phyloP scores from a whole-genome alignment of 2,113 vertebrate genomes.

The Blennius ocellaris region DNA sequence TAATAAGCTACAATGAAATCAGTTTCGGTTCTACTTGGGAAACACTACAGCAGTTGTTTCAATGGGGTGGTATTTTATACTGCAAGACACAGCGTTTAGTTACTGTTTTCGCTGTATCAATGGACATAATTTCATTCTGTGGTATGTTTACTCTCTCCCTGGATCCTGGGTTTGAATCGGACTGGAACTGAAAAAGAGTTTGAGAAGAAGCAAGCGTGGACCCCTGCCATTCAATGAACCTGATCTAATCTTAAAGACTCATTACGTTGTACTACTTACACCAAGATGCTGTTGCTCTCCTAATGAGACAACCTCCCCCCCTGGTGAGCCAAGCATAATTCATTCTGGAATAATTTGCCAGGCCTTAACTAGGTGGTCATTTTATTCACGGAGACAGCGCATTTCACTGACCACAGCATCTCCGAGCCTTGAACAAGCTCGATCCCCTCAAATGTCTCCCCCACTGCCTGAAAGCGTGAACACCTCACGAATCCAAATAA shows the following conservation, averaged over 20 bases:
- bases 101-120: too few species aligned
- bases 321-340: constrained; percentile 4
- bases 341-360: constrained; percentile 14
- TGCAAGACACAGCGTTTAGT: too few species aligned
- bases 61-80: too few species aligned
- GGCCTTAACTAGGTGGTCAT: constrained; percentile 33
- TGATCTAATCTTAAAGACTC: background rate
- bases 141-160: too few species aligned
- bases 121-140: too few species aligned
- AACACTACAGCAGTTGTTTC: too few species aligned
- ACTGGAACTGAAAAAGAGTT: background rate
- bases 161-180: too few species aligned
- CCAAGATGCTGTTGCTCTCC: background rate
- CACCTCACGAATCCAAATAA: too few species aligned
- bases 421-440: background rate
- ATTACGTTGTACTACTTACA: background rate
- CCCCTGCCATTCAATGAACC: background rate
- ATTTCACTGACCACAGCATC: constrained; percentile 31
- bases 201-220: background rate
- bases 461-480: too few species aligned
- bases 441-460: too few species aligned
- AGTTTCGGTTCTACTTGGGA: too few species aligned
- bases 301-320: background rate
- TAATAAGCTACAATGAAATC: too few species aligned
- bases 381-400: constrained; percentile 44